A percentile compares a stretch with the other conserved stretches of the same genome.
phyloP scores from a whole-genome alignment of 2,113 vertebrate species.

The Ailuropoda melanoleuca region DNA sequence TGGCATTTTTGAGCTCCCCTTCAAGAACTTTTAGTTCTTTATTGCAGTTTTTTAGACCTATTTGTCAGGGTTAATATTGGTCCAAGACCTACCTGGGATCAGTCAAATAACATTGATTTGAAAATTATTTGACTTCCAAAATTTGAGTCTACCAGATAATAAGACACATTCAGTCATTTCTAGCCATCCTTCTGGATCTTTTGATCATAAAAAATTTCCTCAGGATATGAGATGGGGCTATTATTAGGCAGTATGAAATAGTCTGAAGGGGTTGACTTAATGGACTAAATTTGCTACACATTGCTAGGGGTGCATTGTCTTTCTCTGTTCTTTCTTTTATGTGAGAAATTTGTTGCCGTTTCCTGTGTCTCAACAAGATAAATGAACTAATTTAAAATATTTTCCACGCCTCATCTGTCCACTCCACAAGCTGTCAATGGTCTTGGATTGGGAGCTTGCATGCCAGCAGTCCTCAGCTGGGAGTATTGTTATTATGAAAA shows the following conservation, averaged over 20 bases:
- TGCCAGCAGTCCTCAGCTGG: constrained; percentile 71
- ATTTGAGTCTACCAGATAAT: constrained; percentile 19
- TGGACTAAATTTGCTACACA: constrained; percentile 33
- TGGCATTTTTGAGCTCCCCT: neutral
- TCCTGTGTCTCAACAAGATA: constrained; percentile 83
- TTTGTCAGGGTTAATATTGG: neutral
- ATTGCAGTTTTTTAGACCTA: neutral
- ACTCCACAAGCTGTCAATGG: constrained; percentile 82
- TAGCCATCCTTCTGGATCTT: constrained; percentile 6
- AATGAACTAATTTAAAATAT: constrained; percentile 87
- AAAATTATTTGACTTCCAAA: neutral
- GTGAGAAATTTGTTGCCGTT: constrained; percentile 76
- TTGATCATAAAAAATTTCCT: neutral
- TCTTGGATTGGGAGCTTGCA: constrained; percentile 74
- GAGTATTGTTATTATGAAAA: constrained; percentile 74
- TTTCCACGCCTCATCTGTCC: constrained; percentile 85
- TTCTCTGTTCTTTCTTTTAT: neutral
- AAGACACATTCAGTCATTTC: constrained; percentile 12
- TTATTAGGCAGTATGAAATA: constrained; percentile 35
- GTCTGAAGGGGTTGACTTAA: constrained; percentile 44
- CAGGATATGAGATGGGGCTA: neutral
- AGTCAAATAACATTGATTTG: constrained; percentile 20
- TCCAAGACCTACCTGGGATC: neutral
- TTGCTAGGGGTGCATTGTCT: neutral
- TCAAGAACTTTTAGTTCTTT: neutral